Evolutionary conservation across 1,140 invertebrate species (phyloP), one percentile per base, ranked within the genome.

Genomic region (Pemphigus obesinymphae): DNA sequence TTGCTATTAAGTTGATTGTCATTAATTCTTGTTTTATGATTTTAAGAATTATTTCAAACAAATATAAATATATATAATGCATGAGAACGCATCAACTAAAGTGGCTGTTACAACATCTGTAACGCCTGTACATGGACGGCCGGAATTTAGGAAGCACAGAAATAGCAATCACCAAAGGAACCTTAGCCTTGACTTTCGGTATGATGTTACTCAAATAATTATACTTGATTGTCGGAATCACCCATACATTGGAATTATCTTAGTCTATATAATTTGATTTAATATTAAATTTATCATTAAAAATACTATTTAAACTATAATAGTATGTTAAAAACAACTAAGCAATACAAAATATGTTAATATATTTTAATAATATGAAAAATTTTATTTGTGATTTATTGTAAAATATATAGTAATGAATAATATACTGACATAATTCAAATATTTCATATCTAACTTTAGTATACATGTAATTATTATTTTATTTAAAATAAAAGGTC

Each of bases 181-280:
- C 87, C 89, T 92, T 83, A 93, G 92, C 85, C 88, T 93, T 83
- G 92, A 93, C 87, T 93, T 93, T 85, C 91, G 92, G 91, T 92
- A 86, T 85, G 84, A 84, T 61, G 29, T 63, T 63, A 63, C 29
- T 63, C 1, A 5, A 4, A 13, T 43, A 37, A 68, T 61, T 31
- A 61, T 45, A n/a, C n/a, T n/a, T n/a, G n/a, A n/a, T n/a, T n/a
- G n/a, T n/a, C n/a, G n/a, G n/a, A n/a, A n/a, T n/a, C n/a, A n/a
- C n/a, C n/a, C n/a, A n/a, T n/a, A n/a, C n/a, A n/a, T n/a, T n/a
- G n/a, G n/a, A n/a, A n/a, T n/a, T n/a, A n/a, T n/a, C n/a, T n/a
- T n/a, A n/a, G n/a, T n/a, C n/a, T n/a, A n/a, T n/a, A n/a, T n/a
- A n/a, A n/a, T n/a, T n/a, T n/a, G n/a, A n/a, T n/a, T n/a, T n/a